These are phyloP conservation scores for Trissolcus basalis DNA, from an alignment of 1,140 invertebrate genomes.

Conservation along the genomic window DNA sequence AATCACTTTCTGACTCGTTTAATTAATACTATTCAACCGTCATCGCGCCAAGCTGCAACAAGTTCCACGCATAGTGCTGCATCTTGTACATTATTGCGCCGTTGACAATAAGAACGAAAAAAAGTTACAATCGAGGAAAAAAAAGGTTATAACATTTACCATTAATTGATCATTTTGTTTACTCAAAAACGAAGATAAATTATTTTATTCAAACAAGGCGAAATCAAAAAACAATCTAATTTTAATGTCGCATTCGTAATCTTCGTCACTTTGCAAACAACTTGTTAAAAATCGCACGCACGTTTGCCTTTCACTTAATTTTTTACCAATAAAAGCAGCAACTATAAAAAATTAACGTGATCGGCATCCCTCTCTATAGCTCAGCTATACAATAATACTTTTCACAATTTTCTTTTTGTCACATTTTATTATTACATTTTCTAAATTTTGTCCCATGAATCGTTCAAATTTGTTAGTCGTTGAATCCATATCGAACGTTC, in stretches of 20 bases:
- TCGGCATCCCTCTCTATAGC: conserved; percentile 60
- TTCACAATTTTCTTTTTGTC: conserved; percentile 29
- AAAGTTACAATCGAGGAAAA: too few relatives aligned
- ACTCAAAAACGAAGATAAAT: conserved; percentile 33
- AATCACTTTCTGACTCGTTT: conserved; percentile 53
- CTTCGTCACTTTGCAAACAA: conserved; percentile 17
- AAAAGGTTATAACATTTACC: too few relatives aligned
- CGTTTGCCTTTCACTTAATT: conserved; percentile 68
- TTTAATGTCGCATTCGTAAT: conserved; percentile 45
- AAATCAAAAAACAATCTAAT: conserved; percentile 45
- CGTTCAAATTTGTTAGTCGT: not conserved
- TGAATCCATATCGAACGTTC: conserved; percentile 39
- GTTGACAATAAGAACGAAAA: conserved; percentile 14
- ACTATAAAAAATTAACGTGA: conserved; percentile 69
- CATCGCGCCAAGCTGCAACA: conserved; percentile 24
- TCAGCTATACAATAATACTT: conserved; percentile 14
- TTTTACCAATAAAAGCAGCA: conserved; percentile 68
- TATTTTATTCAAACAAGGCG: conserved; percentile 4
- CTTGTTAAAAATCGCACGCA: conserved; percentile 13
- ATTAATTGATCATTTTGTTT: not conserved
- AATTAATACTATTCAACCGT: conserved; percentile 47
- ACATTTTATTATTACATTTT: conserved; percentile 25
- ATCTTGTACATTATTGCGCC: conserved; percentile 20
- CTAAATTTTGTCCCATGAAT: conserved; percentile 51
- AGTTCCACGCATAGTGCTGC: conserved; percentile 7